Conservation (phyloP, 2,113 vertebrate species). For the Hucho hucho region DNA sequence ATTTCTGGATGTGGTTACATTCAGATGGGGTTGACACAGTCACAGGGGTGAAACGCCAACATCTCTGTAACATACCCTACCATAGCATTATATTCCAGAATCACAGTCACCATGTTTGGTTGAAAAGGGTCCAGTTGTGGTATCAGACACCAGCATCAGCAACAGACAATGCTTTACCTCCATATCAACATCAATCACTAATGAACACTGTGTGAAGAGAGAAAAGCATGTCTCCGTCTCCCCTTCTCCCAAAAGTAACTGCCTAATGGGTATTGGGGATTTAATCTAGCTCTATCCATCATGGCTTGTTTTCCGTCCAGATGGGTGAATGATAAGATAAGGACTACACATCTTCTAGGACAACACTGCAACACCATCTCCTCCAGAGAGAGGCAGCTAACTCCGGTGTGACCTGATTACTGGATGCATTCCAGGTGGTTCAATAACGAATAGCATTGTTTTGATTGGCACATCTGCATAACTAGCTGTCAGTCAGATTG, state of each 20-base stretch:
- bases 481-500: constrained; percentile 66
- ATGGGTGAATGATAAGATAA: constrained; percentile 52
- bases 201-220: background rate
- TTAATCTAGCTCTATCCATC: constrained; percentile 52
- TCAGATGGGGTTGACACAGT: constrained; percentile 37
- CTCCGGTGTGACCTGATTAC: constrained; percentile 58
- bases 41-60: constrained; percentile 16
- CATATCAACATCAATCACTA: constrained; percentile 28
- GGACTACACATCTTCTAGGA: constrained; percentile 34
- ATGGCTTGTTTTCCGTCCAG: constrained; percentile 31
- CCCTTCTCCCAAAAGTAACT: constrained; percentile 21
- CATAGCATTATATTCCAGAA: background rate
- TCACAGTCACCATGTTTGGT: background rate
- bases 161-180: constrained; percentile 18
- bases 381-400: constrained; percentile 44
- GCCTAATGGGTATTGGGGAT: constrained; percentile 21
- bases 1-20: constrained; percentile 45
- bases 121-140: background rate
- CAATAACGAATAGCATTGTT: constrained; percentile 49
- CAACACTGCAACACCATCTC: constrained; percentile 42
- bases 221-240: constrained; percentile 10
- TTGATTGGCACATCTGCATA: constrained; percentile 66
- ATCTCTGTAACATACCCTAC: constrained; percentile 21
- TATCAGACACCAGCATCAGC: background rate
- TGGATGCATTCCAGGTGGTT: constrained; percentile 55